Evolutionary conservation across 2,113 vertebrate genomes (phyloP).

Genomic region (Cricetomys ansorgei): DNA sequence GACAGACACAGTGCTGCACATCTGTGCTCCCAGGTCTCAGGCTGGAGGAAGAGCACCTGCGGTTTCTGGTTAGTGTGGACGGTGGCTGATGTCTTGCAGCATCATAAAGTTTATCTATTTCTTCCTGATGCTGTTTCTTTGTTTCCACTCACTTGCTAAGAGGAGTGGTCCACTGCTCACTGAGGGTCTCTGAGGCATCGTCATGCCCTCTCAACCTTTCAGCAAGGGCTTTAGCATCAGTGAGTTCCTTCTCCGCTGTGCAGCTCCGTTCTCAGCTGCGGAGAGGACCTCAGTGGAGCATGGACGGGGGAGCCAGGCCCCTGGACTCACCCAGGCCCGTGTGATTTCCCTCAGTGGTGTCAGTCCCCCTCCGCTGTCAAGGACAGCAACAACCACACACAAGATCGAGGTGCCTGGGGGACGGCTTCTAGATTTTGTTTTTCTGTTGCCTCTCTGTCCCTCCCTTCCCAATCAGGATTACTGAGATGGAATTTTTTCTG

Average conservation of each 20-base stretch:
- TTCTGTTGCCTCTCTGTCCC: neutral
- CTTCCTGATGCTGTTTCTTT: conserved; percentile 92
- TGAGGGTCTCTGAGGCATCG: conserved; percentile 92
- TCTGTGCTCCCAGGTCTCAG: neutral
- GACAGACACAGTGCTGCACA: neutral
- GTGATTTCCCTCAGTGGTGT: too few relatives aligned
- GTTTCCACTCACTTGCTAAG: conserved; percentile 97
- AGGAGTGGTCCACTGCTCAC: conserved; percentile 95
- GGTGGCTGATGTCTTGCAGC: conserved; percentile 95
- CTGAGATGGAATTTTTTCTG: neutral
- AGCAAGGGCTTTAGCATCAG: conserved; percentile 95
- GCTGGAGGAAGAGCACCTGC: neutral
- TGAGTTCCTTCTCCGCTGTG: conserved; percentile 91
- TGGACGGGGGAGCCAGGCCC: too few relatives aligned
- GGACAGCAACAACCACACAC: too few relatives aligned
- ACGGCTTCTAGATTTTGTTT: neutral
- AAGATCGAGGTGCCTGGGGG: too few relatives aligned
- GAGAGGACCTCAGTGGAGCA: too few relatives aligned
- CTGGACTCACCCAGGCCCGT: too few relatives aligned
- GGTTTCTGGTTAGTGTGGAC: conserved; percentile 90
- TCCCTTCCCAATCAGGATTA: neutral
- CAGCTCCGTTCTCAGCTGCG: neutral
- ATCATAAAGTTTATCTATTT: neutral
- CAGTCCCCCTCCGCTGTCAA: too few relatives aligned
- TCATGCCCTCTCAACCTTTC: conserved; percentile 96